Conservation (phyloP, 2,113 vertebrate species). For the Ovibos moschatus region DNA sequence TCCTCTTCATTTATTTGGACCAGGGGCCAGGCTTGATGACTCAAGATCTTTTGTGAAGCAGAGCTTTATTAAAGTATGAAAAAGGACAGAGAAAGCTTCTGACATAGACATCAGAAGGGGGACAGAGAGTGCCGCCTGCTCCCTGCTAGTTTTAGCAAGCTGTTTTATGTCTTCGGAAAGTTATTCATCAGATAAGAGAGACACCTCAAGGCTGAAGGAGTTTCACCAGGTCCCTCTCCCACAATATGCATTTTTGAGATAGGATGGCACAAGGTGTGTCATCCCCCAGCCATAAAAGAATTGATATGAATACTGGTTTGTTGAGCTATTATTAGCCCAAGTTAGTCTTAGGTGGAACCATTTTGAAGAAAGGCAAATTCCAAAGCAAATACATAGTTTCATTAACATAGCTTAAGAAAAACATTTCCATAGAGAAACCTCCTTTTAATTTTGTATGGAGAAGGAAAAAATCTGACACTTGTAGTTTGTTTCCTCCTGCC, state of each 20-base stretch:
- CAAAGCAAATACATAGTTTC: not conserved
- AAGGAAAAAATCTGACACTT: not conserved
- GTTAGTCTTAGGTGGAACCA: not conserved
- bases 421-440: not conserved
- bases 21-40: not conserved
- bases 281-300: not conserved
- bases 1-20: not conserved
- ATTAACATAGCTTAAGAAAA: not conserved
- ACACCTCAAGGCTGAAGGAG: not conserved
- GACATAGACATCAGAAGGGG: not conserved
- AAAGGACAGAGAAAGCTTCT: not conserved
- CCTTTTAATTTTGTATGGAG: not conserved
- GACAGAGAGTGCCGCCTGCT: not conserved
- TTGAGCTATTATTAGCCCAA: not conserved
- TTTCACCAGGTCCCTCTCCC: not conserved
- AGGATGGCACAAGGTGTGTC: not conserved
- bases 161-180: not conserved
- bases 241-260: not conserved
- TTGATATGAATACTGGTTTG: not conserved
- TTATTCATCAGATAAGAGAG: not conserved
- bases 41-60: not conserved
- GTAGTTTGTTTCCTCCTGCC: not conserved
- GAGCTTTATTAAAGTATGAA: not conserved
- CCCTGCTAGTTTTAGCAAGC: not conserved
- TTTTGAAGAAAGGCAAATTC: not conserved